Conservation (phyloP, 2,888 invertebrate genomes). For the Caenorhabditis macrosperma region DNA sequence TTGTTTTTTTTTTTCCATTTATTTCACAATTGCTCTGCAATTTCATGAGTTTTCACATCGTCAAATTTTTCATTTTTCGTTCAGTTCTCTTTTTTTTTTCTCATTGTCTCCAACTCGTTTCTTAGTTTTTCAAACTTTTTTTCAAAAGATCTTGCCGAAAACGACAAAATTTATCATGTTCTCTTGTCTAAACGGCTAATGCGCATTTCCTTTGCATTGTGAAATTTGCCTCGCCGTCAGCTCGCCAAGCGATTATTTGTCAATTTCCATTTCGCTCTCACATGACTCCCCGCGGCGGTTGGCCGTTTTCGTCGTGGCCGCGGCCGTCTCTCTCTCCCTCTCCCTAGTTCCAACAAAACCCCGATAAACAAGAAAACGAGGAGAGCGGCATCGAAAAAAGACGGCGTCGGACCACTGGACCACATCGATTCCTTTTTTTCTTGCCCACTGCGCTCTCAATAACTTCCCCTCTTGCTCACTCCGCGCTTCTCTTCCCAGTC, state of each 20-base stretch:
- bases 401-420: constrained; percentile 38
- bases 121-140: not conserved
- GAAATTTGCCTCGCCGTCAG: not conserved
- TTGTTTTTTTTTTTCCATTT: not conserved
- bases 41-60: not conserved
- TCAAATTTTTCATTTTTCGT: not conserved
- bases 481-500: not conserved
- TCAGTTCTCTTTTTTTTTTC: not conserved
- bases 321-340: not conserved
- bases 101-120: not conserved
- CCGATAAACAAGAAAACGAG: constrained; percentile 32
- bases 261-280: not conserved
- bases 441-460: constrained; percentile 46
- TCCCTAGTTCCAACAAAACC: constrained; percentile 34
- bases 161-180: not conserved
- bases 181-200: not conserved
- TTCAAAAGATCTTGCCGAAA: not conserved
- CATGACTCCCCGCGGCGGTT: not conserved
- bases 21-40: not conserved
- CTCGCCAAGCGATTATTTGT: constrained; percentile 2
- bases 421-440: constrained; percentile 50
- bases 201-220: not conserved
- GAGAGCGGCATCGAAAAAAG: constrained; percentile 2
- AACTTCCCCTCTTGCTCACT: constrained; percentile 34
- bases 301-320: not conserved